phyloP scores from a whole-genome alignment of 2,888 invertebrate species.

The Drosophila meridionalis region DNA sequence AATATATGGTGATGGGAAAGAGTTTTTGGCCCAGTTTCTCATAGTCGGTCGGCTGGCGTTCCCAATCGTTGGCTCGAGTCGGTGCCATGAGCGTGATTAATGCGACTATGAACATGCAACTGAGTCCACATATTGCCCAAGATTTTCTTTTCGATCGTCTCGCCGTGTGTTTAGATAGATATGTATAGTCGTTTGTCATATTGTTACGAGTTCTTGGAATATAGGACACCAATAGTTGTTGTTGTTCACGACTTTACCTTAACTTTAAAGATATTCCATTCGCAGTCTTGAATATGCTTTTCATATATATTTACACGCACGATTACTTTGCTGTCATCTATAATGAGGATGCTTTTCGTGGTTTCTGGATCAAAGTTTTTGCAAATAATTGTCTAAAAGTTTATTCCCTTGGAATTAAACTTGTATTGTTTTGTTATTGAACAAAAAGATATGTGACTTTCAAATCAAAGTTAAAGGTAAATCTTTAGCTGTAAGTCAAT shows the following conservation, averaged over 20 bases:
- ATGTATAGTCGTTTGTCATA: neutral
- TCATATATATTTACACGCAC: neutral
- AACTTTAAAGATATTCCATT: neutral
- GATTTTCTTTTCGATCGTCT: conserved; percentile 18
- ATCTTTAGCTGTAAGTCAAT: too few species aligned
- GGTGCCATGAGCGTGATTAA: conserved; percentile 45
- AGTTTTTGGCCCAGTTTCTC: conserved; percentile 18
- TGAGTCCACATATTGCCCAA: conserved; percentile 47
- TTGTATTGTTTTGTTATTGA: neutral
- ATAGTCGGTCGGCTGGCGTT: too few species aligned
- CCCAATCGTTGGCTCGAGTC: neutral
- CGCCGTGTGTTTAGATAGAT: neutral
- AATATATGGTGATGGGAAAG: conserved; percentile 42
- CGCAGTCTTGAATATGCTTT: neutral
- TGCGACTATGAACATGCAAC: conserved; percentile 47
- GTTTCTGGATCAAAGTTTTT: neutral
- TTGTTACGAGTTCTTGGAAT: neutral
- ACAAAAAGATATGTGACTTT: neutral
- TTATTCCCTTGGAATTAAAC: neutral
- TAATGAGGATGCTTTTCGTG: neutral
- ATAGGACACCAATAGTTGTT: neutral
- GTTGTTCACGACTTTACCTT: neutral
- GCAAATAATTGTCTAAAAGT: too few species aligned
- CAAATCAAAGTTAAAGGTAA: neutral
- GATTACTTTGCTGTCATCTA: neutral